Conservation (phyloP, 2,888 invertebrate species). For the Clostera curtula region DNA sequence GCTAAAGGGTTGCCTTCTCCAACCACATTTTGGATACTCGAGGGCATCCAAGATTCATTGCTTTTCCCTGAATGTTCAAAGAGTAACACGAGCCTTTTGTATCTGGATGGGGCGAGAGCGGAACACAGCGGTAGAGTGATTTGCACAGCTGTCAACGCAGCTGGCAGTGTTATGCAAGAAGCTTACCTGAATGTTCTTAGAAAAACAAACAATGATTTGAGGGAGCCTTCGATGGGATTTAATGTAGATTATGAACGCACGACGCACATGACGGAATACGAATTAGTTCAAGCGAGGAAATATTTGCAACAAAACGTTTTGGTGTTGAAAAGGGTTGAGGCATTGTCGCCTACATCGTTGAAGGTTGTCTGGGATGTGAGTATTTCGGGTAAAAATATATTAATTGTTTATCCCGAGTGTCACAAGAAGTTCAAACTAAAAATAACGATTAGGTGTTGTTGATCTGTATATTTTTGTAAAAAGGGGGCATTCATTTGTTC, state of each 20-base stretch:
- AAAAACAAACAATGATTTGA: constrained; percentile 58
- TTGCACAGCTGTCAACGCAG: constrained; percentile 67
- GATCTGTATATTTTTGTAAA: constrained; percentile 1
- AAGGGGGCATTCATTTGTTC: too few relatives aligned
- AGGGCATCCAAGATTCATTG: constrained; percentile 85
- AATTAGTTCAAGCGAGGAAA: constrained; percentile 85
- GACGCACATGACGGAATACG: constrained; percentile 79
- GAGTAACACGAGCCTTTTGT: constrained; percentile 65
- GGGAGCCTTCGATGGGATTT: constrained; percentile 42
- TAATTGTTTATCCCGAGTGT: too few relatives aligned
- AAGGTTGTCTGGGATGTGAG: constrained; percentile 88
- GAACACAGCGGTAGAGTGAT: constrained; percentile 68
- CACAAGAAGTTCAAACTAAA: too few relatives aligned
- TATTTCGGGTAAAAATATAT: constrained; percentile 24
- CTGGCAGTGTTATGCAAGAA: constrained; percentile 68
- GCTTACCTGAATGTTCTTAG: constrained; percentile 64
- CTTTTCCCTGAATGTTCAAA: constrained; percentile 68
- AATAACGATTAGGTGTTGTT: too few relatives aligned
- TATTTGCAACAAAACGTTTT: constrained; percentile 88
- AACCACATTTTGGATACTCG: constrained; percentile 96
- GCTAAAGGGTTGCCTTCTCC: constrained; percentile 95
- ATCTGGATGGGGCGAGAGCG: constrained; percentile 58
- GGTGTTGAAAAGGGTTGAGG: constrained; percentile 78
- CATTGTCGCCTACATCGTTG: constrained; percentile 84
- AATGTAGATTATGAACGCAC: constrained; percentile 51